Percentiles rank a stretch among this genome's conserved stretches.
phyloP scores from a whole-genome alignment of 1,140 invertebrate genomes.

The Halictus rubicundus region DNA sequence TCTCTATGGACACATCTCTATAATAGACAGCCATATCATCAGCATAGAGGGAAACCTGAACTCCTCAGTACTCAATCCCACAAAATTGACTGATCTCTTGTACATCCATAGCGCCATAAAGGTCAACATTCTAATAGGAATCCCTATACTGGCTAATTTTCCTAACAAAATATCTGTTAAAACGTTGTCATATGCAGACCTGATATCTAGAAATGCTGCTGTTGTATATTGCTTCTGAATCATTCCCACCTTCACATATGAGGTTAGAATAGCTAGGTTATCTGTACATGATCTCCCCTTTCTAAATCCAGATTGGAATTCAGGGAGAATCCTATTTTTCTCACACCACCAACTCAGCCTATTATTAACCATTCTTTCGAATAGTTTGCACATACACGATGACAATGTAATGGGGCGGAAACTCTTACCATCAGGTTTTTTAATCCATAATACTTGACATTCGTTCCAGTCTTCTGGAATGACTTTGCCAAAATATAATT shows the following conservation, averaged over 20 bases:
- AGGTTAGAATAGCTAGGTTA: background rate
- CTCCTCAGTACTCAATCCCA: no score
- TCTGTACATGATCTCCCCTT: constrained; percentile 2
- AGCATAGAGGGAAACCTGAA: no score
- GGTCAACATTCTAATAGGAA: background rate
- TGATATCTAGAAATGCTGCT: background rate
- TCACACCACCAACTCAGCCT: constrained; percentile 10
- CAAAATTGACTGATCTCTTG: background rate
- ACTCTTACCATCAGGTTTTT: background rate
- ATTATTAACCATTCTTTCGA: background rate
- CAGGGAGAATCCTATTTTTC: background rate
- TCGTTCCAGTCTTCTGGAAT: background rate
- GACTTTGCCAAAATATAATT: background rate
- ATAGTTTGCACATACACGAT: background rate
- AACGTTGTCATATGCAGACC: background rate
- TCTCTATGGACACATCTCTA: no score
- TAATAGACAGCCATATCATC: no score
- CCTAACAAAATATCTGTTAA: background rate
- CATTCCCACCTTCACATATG: background rate
- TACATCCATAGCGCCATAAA: background rate
- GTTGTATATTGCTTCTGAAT: background rate
- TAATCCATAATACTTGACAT: background rate
- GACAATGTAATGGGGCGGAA: background rate
- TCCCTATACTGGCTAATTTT: background rate
- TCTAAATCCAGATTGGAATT: background rate